Evolutionary conservation across 1,140 invertebrate species (phyloP).

Genomic region (Musca domestica): DNA sequence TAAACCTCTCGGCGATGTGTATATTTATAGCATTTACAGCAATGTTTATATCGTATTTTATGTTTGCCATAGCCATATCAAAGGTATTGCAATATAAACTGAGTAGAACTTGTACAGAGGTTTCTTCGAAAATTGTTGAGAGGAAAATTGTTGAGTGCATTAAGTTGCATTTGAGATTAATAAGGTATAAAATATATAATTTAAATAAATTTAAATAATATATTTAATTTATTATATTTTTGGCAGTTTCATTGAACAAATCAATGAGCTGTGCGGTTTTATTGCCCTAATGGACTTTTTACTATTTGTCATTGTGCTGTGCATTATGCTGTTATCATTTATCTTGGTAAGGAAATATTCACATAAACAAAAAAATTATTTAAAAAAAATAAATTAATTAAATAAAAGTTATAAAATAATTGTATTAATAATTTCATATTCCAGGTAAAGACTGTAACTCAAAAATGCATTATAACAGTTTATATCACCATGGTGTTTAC

Average conservation of each 20-base stretch:
- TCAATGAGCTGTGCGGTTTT: too few relatives aligned
- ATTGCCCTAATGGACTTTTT: too few relatives aligned
- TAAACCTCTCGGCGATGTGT: conserved; percentile 49
- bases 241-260: too few relatives aligned
- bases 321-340: conserved; percentile 40
- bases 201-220: neutral
- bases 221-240: neutral
- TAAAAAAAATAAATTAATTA: neutral
- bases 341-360: conserved; percentile 38
- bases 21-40: conserved; percentile 49
- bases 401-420: neutral
- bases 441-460: conserved; percentile 34
- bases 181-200: conserved; percentile 25
- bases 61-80: conserved; percentile 46
- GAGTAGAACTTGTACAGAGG: too few relatives aligned
- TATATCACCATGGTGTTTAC: conserved; percentile 50
- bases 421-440: neutral
- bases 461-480: conserved; percentile 39
- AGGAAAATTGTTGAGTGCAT: conserved; percentile 38
- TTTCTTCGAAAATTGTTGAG: conserved; percentile 23
- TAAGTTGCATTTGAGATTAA: too few relatives aligned
- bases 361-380: too few relatives aligned
- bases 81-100: conserved; percentile 33
- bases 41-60: conserved; percentile 43
- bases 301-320: conserved; percentile 37